A percentile compares a stretch with the other conserved stretches of the same genome.
phyloP scores from a whole-genome alignment of 2,113 vertebrate species.

The Rostratula benghalensis region DNA sequence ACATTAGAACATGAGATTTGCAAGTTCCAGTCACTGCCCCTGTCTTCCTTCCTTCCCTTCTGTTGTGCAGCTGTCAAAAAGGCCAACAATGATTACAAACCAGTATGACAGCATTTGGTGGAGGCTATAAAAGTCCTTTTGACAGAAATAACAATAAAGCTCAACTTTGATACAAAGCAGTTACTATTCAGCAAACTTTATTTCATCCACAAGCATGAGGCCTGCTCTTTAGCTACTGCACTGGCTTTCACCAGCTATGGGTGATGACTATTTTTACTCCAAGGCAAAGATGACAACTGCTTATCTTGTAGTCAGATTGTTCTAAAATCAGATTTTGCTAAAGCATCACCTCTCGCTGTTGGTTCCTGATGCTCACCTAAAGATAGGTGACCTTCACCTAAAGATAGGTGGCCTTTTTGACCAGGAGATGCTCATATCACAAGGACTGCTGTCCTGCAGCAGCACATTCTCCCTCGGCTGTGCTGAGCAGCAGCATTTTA shows the following conservation, averaged over 20 bases:
- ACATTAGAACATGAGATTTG: background rate
- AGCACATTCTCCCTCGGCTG: background rate
- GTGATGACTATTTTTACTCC: background rate
- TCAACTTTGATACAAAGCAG: background rate
- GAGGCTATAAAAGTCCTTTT: slow-evolving; percentile 23
- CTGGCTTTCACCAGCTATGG: background rate
- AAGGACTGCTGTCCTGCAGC: background rate
- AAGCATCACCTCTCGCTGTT: background rate
- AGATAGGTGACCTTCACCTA: background rate
- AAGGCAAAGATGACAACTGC: background rate
- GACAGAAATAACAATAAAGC: background rate
- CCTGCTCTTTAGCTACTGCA: background rate
- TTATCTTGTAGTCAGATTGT: background rate
- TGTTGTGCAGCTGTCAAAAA: slow-evolving; percentile 40
- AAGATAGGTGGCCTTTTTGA: background rate
- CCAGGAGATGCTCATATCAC: background rate
- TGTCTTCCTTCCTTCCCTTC: background rate
- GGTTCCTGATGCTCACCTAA: background rate
- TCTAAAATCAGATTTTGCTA: background rate
- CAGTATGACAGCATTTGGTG: background rate
- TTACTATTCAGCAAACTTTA: background rate
- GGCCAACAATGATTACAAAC: background rate
- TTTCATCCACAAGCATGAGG: background rate
- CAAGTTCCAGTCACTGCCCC: background rate
- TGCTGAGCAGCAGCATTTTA: background rate